Base-by-base conservation (phyloP, 2,888 invertebrate genomes). In the Callinectes sapidus region DNA sequence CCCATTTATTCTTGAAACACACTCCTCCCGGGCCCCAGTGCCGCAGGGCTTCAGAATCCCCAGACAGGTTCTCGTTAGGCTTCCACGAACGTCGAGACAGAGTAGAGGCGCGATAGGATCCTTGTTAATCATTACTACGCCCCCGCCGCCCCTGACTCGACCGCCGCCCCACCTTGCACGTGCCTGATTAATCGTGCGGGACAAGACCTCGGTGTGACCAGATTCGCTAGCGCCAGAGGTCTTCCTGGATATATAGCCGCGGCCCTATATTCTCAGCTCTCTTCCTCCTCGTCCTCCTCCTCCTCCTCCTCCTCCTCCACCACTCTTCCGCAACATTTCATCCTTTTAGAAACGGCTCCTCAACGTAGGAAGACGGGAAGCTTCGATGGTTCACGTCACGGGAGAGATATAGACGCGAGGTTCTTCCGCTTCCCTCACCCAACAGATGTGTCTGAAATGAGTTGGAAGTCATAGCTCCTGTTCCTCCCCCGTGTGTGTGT, bases 281-380 rank as follows among this genome's bases (percentile, higher is more conserved):
- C n/a, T n/a, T n/a, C n/a, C n/a, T n/a, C n/a, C n/a, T n/a, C n/a
- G n/a, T n/a, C 39, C 39, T 5, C 39, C 39, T 39, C 39, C 14
- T 35, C 35, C 81, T 81, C 81, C 81, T 81, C 81, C 35, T 35
- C 35, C 81, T 81, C 10, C 81, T 81, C 81, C 81, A 35, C 14
- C 81, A 35, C 16, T 81, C 81, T 81, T 81, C 81, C 81, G 35
- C 81, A 81, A 81, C 81, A 81, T 81, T 81, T 81, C 81, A 35
- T 81, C 81, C 81, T 81, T 81, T 81, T 35, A 35, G 35, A 35
- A 81, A 35, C 35, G 35, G 35, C 35, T 81, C 81, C 28, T 35
- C 81, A 35, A 16, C 35, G 14, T 32, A 16, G 35, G 35, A 32
- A 35, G 35, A 35, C 81, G 35, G 16, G 81, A 32, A 61, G 35